phyloP scores from a whole-genome alignment of 1,140 invertebrate genomes.

The Luehdorfia chinensis region DNA sequence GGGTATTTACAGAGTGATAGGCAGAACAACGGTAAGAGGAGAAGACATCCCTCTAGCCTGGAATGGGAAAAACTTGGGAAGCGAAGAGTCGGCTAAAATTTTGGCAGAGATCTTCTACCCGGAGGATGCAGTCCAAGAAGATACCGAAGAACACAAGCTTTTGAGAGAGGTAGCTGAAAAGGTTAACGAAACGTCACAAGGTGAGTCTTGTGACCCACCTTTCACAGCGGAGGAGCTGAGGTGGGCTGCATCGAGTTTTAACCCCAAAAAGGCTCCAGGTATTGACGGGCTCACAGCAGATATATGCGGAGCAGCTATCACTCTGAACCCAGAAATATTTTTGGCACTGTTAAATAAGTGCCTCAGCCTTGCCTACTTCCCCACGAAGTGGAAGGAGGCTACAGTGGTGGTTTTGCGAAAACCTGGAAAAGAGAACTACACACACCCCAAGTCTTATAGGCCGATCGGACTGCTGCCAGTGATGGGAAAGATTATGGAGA shows the following conservation, averaged over 20 bases:
- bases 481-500: not conserved
- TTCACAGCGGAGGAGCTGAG: not conserved
- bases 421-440: not conserved
- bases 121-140: not conserved
- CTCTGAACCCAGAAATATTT: not conserved
- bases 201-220: not conserved
- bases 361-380: not conserved
- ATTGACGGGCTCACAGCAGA: not conserved
- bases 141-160: not conserved
- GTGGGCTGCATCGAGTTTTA: not conserved
- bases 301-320: not conserved
- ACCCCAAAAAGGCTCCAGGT: not conserved
- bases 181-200: not conserved
- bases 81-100: not conserved
- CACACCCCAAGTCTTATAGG: not conserved
- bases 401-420: not conserved
- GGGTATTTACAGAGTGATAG: not conserved
- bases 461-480: constrained; percentile 1
- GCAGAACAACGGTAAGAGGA: not conserved
- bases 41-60: not conserved
- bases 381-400: not conserved
- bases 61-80: not conserved
- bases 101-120: constrained; percentile 10
- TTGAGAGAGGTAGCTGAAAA: not conserved
- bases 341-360: not conserved